Conservation (phyloP, 2,113 vertebrate genomes). For the Calcarius ornatus region DNA sequence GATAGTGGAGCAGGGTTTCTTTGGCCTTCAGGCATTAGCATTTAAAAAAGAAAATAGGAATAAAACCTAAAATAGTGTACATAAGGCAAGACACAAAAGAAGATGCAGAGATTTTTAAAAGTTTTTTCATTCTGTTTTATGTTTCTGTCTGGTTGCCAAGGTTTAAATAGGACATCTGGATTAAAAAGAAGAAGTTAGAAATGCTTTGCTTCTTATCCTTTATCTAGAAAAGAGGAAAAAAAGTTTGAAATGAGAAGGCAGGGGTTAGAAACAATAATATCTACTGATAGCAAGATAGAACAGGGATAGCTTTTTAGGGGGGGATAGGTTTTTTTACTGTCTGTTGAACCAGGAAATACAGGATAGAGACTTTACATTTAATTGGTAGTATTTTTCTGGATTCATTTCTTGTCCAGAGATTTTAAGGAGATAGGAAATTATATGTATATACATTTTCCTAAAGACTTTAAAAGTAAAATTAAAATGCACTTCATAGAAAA, state of each 20-base stretch:
- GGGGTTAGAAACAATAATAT: neutral
- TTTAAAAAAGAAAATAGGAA: neutral
- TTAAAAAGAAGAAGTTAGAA: conserved; percentile 1
- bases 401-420: neutral
- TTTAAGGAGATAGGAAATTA: neutral
- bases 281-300: neutral
- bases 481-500: neutral
- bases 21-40: neutral
- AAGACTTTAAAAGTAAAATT: neutral
- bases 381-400: neutral
- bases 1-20: neutral
- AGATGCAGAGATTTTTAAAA: neutral
- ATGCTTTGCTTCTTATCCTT: neutral
- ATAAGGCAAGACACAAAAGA: neutral
- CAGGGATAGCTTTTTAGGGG: neutral
- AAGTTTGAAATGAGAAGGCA: neutral
- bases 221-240: neutral
- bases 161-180: conserved; percentile 2
- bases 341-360: neutral
- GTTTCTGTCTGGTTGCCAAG: neutral
- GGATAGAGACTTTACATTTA: neutral
- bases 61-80: neutral
- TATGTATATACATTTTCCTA: neutral
- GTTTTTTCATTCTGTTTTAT: neutral
- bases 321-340: neutral